These are phyloP conservation scores for Lepidochrysops patricia DNA, from an alignment of 2,888 invertebrate species.

Conservation along the genomic window DNA sequence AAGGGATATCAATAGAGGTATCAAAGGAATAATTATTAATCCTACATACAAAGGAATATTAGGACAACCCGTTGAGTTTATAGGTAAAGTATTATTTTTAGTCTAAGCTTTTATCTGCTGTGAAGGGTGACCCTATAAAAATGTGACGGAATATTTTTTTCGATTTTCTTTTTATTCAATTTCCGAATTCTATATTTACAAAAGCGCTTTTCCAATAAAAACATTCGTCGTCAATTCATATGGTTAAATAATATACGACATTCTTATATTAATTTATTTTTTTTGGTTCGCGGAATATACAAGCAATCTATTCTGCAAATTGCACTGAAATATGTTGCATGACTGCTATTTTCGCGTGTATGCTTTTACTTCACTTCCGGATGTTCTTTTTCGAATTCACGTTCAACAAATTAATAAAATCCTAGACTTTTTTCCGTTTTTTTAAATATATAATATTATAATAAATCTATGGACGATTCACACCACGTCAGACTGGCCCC, in stretches of 20 bases:
- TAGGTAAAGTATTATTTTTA: slow-evolving; percentile 76
- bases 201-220: not conserved
- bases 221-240: not conserved
- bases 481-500: no score
- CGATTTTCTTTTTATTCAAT: not conserved
- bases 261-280: not conserved
- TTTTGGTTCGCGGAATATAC: not conserved
- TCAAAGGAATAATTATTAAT: slow-evolving; percentile 88
- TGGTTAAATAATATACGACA: not conserved
- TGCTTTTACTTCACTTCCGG: not conserved
- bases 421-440: no score
- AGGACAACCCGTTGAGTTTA: slow-evolving; percentile 95
- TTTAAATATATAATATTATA: no score
- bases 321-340: not conserved
- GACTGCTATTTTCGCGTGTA: not conserved
- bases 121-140: not conserved
- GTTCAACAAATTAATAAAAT: not conserved
- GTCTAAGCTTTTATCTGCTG: not conserved
- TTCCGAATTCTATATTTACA: not conserved
- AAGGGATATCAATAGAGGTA: slow-evolving; percentile 83
- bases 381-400: not conserved
- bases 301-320: not conserved
- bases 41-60: slow-evolving; percentile 83
- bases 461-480: no score
- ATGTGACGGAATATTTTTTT: not conserved